These are phyloP conservation scores for Trissolcus basalis DNA, from an alignment of 1,140 invertebrate species.

Conservation along the genomic window DNA sequence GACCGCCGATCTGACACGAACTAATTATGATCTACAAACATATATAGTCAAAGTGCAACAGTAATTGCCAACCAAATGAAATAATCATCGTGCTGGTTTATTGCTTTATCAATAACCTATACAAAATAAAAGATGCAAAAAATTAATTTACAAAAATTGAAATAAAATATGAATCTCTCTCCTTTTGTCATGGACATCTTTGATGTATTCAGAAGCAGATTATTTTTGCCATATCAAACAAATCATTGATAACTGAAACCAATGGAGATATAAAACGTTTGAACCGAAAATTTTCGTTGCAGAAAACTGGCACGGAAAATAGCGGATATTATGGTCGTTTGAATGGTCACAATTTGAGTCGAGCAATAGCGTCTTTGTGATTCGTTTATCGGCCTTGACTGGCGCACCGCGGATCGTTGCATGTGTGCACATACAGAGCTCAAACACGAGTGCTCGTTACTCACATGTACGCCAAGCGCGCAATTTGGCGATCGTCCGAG, in stretches of 20 bases:
- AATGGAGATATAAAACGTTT: not conserved
- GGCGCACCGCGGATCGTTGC: conserved; percentile 45
- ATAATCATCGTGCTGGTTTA: too few species aligned
- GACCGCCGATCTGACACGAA: conserved; percentile 26
- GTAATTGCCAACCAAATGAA: too few species aligned
- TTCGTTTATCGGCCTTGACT: conserved; percentile 59
- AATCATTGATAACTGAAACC: conserved; percentile 2
- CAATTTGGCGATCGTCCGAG: conserved; percentile 49
- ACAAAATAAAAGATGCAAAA: too few species aligned
- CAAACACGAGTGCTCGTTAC: conserved; percentile 1
- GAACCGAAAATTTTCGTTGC: not conserved
- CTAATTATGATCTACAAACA: conserved; percentile 16
- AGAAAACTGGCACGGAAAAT: conserved; percentile 13
- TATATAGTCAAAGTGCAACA: not conserved
- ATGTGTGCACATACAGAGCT: conserved; percentile 9
- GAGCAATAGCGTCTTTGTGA: conserved; percentile 54
- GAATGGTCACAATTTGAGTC: conserved; percentile 45
- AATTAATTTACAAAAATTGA: too few species aligned
- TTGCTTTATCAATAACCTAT: too few species aligned
- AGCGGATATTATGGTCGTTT: conserved; percentile 26
- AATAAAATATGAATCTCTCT: too few species aligned
- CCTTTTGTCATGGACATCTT: too few species aligned
- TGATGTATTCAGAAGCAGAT: too few species aligned
- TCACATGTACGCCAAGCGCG: conserved; percentile 3
- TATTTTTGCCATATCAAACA: not conserved